Evolutionary conservation across 2,888 invertebrate species (phyloP), one percentile per base, ranked within the genome.

Genomic region (Plutella xylostella): DNA sequence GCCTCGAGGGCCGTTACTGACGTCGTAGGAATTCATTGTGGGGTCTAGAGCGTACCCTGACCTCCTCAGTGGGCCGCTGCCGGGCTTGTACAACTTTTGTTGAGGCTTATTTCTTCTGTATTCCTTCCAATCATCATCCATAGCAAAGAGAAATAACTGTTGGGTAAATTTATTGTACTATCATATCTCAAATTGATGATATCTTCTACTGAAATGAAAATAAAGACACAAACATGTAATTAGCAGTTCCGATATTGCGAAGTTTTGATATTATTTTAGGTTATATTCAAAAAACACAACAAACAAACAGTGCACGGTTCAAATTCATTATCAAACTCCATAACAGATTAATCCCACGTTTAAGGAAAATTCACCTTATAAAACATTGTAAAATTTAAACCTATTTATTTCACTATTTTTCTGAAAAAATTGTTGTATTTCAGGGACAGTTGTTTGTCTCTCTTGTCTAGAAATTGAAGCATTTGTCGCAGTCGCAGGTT

Each of bases 51-150:
- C 83, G 72, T 85, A 85, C 57, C 86, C 87, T 52, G 90, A 87
- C 72, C 90, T 89, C 63, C 89, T 85, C 53, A 92, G 74, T 52
- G 90, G 90, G 52, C 92, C 92, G 83, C 91, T 91, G 57, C 92
- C 92, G 65, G 92, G 92, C 68, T 87, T 88, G 62, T 92, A 92
- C 51, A 91, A 79, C 72, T 87, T 87, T 74, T 89, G 88, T 63
- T 88, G 88, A 59, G 89, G 90, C 75, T 89, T 89, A 68, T 86
- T 87, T 71, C 85, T 87, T 82, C 76, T 85, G 57, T 78, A 85
- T 55, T 86, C 85, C 68, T 80, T 86, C 64, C 61, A 84, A 60
- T 80, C 83, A 82, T 80, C 82, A 80, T 82, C 84, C 85, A 85
- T 85, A 78, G 57, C 80, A 78, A 68, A n/a, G n/a, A n/a, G n/a